phyloP scores from a whole-genome alignment of 2,113 vertebrate species.

The Reinhardtius hippoglossoides region DNA sequence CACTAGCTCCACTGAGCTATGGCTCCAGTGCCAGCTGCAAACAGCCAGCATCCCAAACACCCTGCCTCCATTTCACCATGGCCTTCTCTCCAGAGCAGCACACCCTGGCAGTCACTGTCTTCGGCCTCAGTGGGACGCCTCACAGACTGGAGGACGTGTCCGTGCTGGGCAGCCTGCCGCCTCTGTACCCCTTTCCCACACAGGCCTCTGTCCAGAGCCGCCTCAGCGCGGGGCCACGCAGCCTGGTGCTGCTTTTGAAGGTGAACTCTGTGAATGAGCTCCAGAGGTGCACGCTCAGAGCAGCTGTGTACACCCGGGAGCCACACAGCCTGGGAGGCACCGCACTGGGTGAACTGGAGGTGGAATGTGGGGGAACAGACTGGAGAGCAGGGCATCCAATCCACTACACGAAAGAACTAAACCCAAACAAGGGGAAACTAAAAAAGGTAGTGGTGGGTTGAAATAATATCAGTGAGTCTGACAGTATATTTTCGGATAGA shows the following conservation, averaged over 20 bases:
- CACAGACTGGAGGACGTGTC: constrained; percentile 70
- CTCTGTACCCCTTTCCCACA: constrained; percentile 58
- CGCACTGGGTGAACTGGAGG: constrained; percentile 80
- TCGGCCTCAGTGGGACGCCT: constrained; percentile 71
- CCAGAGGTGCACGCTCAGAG: constrained; percentile 70
- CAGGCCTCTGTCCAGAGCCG: constrained; percentile 24
- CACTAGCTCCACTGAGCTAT: constrained; percentile 54
- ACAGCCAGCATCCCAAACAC: constrained; percentile 43
- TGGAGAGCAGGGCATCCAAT: constrained; percentile 67
- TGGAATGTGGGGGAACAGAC: constrained; percentile 73
- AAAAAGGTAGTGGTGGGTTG: constrained; percentile 67
- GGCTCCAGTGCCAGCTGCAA: constrained; percentile 55
- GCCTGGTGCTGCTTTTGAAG: constrained; percentile 67
- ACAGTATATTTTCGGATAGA: background rate
- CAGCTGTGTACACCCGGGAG: constrained; percentile 68
- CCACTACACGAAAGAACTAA: constrained; percentile 77
- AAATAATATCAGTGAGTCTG: background rate
- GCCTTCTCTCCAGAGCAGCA: constrained; percentile 74
- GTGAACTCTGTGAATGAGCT: constrained; percentile 77
- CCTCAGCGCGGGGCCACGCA: constrained; percentile 46
- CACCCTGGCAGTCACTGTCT: constrained; percentile 73
- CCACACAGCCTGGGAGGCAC: constrained; percentile 41
- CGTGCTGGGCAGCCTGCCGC: constrained; percentile 76
- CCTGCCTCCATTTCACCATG: constrained; percentile 79
- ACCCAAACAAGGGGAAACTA: constrained; percentile 57